phyloP scores from a whole-genome alignment of 2,888 invertebrate species.

The Epinotia ramella region DNA sequence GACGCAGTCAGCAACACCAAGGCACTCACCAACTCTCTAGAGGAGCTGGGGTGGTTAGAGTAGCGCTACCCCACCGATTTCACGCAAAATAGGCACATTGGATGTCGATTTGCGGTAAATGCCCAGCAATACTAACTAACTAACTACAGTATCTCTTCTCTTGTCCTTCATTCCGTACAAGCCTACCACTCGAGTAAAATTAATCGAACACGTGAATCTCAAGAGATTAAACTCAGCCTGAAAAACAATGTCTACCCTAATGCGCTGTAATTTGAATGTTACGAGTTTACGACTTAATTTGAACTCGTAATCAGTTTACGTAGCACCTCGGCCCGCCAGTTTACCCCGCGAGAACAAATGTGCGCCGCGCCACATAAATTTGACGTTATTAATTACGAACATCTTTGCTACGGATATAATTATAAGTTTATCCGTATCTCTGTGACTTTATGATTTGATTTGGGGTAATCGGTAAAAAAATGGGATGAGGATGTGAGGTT shows the following conservation, averaged over 20 bases:
- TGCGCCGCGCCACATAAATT: constrained; percentile 65
- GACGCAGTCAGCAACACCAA: too few relatives aligned
- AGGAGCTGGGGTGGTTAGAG: too few relatives aligned
- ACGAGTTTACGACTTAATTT: constrained; percentile 83
- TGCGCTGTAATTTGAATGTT: constrained; percentile 77
- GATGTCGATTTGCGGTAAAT: too few relatives aligned
- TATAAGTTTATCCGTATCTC: constrained; percentile 53
- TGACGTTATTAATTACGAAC: constrained; percentile 65
- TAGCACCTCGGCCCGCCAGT: constrained; percentile 68
- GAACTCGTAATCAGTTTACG: constrained; percentile 81
- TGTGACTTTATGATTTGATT: constrained; percentile 2
- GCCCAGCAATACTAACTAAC: too few relatives aligned
- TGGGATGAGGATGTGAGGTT: too few relatives aligned
- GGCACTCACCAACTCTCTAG: too few relatives aligned
- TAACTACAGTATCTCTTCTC: too few relatives aligned
- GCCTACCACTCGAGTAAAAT: constrained; percentile 16
- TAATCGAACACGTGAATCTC: constrained; percentile 25
- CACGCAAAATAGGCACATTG: too few relatives aligned
- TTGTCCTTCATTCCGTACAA: too few relatives aligned
- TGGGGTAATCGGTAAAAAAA: background rate
- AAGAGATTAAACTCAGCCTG: constrained; percentile 49
- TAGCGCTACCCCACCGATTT: too few relatives aligned
- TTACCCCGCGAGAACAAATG: constrained; percentile 77
- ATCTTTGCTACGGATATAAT: constrained; percentile 61
- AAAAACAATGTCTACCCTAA: constrained; percentile 69